Base-by-base conservation (phyloP, 2,113 vertebrate species). In the Candoia aspera region DNA sequence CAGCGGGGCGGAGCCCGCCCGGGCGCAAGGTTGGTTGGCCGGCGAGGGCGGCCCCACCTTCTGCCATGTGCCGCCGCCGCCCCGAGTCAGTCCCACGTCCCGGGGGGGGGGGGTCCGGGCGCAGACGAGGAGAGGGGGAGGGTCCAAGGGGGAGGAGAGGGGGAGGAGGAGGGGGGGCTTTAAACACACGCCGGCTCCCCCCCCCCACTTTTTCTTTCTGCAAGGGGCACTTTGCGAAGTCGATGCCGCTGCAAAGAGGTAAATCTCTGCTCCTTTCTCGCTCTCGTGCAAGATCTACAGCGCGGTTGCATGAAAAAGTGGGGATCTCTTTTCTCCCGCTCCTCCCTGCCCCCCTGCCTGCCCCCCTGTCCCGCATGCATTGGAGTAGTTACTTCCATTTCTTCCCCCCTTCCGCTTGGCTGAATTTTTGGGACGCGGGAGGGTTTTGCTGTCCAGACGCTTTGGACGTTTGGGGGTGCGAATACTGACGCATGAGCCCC, bases 1-100 rank as follows among this genome's bases (percentile, higher is more conserved):
- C 53, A 3, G 57, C 73, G 49, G 54, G 68, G 79, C 33, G 55
- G 57, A 17, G 37, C 29, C 60, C 37, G 11, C 26, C 46, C 60
- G 26, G 64, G 11, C 86, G 21, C 91, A 88, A 62, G 87, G 68
- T 59, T 92, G 91, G 86, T 92, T 92, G 91, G 91, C 91, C 73
- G 73, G 87, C 13, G 6, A 42, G 15, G 73, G 12, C n/a, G 60
- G 88, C 87, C 83, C 62, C 84, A 58, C 83, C 91, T 23, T 60
- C 88, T 4, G 29, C 90, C 42, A 15, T 37, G 53, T 6, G 58
- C 26, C 4, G 86, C 54, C 21, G 21, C 29, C 19, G 53, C 85
- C 2, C 17, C n/a, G 17, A 89, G 46, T 73, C 46, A 37, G 33
- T 73, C 46, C 11, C 68, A 42, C 17, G 55, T 84, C 54, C 42